phyloP scores from a whole-genome alignment of 2,113 vertebrate species.

The Tursiops truncatus region DNA sequence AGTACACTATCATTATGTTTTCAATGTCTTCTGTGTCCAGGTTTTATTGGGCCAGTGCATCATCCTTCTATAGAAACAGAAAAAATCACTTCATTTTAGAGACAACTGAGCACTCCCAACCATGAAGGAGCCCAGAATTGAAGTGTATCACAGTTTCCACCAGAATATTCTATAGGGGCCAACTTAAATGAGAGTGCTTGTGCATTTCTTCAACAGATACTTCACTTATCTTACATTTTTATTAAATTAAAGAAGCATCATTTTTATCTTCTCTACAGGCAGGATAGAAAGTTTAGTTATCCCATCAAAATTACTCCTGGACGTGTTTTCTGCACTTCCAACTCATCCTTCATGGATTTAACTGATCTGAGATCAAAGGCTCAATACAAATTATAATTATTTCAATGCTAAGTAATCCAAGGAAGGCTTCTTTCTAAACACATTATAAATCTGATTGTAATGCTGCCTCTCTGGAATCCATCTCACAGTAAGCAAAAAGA shows the following conservation, averaged over 20 bases:
- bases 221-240: background rate
- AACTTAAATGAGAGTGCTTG: background rate
- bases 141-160: background rate
- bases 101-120: background rate
- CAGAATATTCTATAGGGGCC: background rate
- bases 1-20: background rate
- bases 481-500: constrained; percentile 60
- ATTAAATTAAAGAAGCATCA: background rate
- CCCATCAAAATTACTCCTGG: constrained; percentile 10
- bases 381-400: constrained; percentile 1
- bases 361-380: constrained; percentile 48
- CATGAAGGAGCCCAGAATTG: background rate
- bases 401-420: constrained; percentile 21
- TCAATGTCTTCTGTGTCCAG: background rate
- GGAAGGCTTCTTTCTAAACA: constrained; percentile 33
- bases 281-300: constrained; percentile 23
- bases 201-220: background rate
- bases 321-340: background rate
- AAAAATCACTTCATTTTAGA: background rate
- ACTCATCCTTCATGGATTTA: constrained; percentile 1
- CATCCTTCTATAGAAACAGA: background rate
- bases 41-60: background rate
- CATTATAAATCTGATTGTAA: constrained; percentile 45
- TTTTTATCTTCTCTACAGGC: constrained; percentile 31
- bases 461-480: constrained; percentile 44